Conservation (phyloP, 2,113 vertebrate species). For the cattle (Bos taurus) region ARS-UCD2.0 NC_037339.1:78932001-78932500, state of each 20-base stretch:
- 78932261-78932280: neutral
- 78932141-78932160: conserved; percentile 39
- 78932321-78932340: neutral
- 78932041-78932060: conserved; percentile 39
- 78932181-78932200: neutral
- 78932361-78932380: neutral
- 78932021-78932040: conserved; percentile 81
- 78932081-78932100: neutral
- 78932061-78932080: conserved; percentile 32
- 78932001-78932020: conserved; percentile 59
- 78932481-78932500: neutral
- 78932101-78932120: neutral
- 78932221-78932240: neutral
- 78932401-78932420: neutral
- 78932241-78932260: neutral
- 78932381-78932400: neutral
- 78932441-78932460: neutral
- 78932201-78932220: neutral
- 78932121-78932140: neutral
- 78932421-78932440: neutral
- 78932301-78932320: neutral
- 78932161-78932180: neutral
- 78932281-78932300: neutral
- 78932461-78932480: neutral
- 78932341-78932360: neutral